Conservation (phyloP, 1,140 invertebrate genomes). For the Drosophila saltans region DNA sequence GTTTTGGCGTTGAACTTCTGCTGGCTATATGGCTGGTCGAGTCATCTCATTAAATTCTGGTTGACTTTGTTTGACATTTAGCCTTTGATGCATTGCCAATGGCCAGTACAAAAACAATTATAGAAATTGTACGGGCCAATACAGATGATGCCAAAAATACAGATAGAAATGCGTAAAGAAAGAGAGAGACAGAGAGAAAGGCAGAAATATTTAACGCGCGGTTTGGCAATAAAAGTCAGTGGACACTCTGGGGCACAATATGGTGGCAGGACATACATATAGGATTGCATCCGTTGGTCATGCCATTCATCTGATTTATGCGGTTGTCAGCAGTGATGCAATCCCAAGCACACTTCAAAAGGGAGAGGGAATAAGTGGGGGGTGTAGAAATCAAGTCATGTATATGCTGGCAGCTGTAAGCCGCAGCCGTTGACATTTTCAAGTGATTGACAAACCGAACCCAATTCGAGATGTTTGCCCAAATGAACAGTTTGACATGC, state of each 20-base stretch:
- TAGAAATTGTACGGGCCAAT: constrained; percentile 35
- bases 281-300: constrained; percentile 28
- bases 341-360: neutral
- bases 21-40: constrained; percentile 1
- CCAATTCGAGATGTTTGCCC: constrained; percentile 54
- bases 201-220: constrained; percentile 62
- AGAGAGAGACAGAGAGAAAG: neutral
- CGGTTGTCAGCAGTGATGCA: constrained; percentile 51
- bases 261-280: constrained; percentile 22
- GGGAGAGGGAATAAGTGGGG: no score
- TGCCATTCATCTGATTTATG: constrained; percentile 72
- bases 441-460: constrained; percentile 71
- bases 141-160: constrained; percentile 4
- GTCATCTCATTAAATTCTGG: constrained; percentile 22
- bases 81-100: constrained; percentile 12
- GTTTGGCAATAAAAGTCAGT: constrained; percentile 58
- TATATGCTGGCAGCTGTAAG: constrained; percentile 36
- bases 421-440: constrained; percentile 36
- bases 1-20: constrained; percentile 6
- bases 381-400: neutral
- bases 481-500: constrained; percentile 73
- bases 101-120: constrained; percentile 39
- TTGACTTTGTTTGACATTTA: constrained; percentile 20
- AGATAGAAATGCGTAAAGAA: constrained; percentile 8
- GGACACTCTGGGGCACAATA: constrained; percentile 39